Base-by-base conservation (phyloP, 2,888 invertebrate genomes). In the Dynastes grantii region DNA sequence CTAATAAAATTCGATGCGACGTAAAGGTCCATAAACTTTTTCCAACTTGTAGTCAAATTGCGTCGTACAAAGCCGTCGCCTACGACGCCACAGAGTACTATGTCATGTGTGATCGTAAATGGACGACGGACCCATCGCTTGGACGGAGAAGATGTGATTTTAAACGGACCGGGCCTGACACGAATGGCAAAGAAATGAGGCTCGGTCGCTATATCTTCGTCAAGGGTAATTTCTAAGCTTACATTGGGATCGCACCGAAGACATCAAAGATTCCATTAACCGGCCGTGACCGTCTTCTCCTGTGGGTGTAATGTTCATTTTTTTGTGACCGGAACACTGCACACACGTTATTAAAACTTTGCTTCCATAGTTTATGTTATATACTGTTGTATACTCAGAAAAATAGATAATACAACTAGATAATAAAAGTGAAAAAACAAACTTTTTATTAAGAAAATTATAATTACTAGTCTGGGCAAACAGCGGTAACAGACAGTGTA, bases 41-140 rank as follows among this genome's bases (percentile, higher is more conserved):
- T 75, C 61, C 61, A 49, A 75, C 73, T 75, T 58, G 73, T 75
- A 75, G 73, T 75, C 61, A 75, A 75, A 75, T 75, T 75, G 61
- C 73, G 40, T 22, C 73, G 55, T 22, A 61, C 11, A 45, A 75
- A 75, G 63, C 61, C 73, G 73, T 61, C 73, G 61, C 29, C 73
- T 37, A 45, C 61, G 45, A 63, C 61, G 61, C 73, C 73, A 27
- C 22, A 40, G 58, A 75, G 61, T 61, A 22, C 73, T 58, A 58
- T 61, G 61, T 75, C 73, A 45, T 61, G 55, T 16, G 27, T 61
- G 73, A 75, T 75, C 73, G 73, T 75, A 75, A 75, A 75, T 75
- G 73, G 73, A 61, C 61, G 73, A 40, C 45, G 16, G 73, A 75
- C 45, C 73, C 27, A 75, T 75, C 73, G 45, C n/a, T 22, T 61